Evolutionary conservation across 2,888 invertebrate species (phyloP).

Genomic region (Tryphoninae sp.): DNA sequence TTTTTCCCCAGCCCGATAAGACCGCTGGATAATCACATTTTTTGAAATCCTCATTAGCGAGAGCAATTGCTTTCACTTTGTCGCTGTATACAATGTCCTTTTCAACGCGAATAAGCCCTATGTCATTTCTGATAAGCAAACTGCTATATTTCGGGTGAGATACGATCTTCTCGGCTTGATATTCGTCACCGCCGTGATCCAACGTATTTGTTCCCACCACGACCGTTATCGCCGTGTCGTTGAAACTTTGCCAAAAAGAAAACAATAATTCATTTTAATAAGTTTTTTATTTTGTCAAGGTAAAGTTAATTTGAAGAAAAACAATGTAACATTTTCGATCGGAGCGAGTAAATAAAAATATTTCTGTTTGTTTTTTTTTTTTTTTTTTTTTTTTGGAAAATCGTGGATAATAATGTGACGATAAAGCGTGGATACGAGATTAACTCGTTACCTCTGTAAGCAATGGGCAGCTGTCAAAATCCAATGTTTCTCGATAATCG

Average conservation of each 20-base stretch:
- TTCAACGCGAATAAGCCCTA: slow-evolving; percentile 75
- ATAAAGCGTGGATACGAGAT: background rate
- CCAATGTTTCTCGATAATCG: slow-evolving; percentile 83
- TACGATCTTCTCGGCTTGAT: slow-evolving; percentile 70
- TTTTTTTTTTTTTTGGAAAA: too few species aligned
- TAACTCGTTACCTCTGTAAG: slow-evolving; percentile 81
- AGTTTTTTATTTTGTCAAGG: too few species aligned
- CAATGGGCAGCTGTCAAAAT: slow-evolving; percentile 85
- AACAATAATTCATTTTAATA: background rate
- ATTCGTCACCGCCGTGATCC: slow-evolving; percentile 75
- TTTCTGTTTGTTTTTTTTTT: too few species aligned
- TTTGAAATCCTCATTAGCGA: slow-evolving; percentile 73
- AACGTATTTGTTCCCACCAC: slow-evolving; percentile 76
- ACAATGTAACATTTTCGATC: too few species aligned
- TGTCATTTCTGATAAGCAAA: slow-evolving; percentile 75
- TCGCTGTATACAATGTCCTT: slow-evolving; percentile 75
- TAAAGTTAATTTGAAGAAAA: too few species aligned
- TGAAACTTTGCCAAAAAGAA: slow-evolving; percentile 66
- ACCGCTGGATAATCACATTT: slow-evolving; percentile 75
- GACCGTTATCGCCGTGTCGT: slow-evolving; percentile 73
- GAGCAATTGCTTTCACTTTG: slow-evolving; percentile 72
- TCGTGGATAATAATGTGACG: too few species aligned
- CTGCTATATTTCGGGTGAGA: slow-evolving; percentile 74
- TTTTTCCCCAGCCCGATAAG: slow-evolving; percentile 79
- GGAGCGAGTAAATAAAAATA: too few species aligned